phyloP scores from a whole-genome alignment of 2,888 invertebrate genomes.

The Caenorhabditis doughertyi region DNA sequence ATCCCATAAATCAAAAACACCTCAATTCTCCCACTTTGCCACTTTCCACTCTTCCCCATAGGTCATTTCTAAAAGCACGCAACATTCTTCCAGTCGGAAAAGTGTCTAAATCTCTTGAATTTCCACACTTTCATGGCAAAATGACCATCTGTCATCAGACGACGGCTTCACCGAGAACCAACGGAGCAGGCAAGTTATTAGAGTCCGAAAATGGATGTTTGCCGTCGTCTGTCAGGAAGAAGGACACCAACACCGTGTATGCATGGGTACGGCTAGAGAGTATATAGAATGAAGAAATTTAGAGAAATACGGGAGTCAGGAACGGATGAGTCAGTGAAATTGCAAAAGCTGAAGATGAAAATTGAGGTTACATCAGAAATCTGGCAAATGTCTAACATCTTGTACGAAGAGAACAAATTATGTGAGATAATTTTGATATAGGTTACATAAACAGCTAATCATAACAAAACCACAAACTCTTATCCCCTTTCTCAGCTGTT shows the following conservation, averaged over 20 bases:
- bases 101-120: slow-evolving; percentile 34
- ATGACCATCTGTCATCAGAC: slow-evolving; percentile 61
- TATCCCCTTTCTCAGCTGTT: too few relatives aligned
- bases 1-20: slow-evolving; percentile 35
- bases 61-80: slow-evolving; percentile 13
- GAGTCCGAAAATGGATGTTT: slow-evolving; percentile 62
- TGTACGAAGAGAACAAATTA: too few relatives aligned
- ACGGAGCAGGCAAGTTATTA: slow-evolving; percentile 51
- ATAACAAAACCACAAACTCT: too few relatives aligned
- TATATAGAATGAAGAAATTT: slow-evolving; percentile 25
- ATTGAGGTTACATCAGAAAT: not conserved
- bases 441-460: too few relatives aligned
- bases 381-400: too few relatives aligned
- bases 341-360: slow-evolving; percentile 43
- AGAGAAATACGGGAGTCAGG: slow-evolving; percentile 47
- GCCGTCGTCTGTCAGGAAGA: slow-evolving; percentile 60
- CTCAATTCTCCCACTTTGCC: not conserved
- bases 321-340: slow-evolving; percentile 41
- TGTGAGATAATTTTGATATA: too few relatives aligned
- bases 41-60: not conserved
- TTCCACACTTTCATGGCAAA: slow-evolving; percentile 1
- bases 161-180: slow-evolving; percentile 40
- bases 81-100: slow-evolving; percentile 50
- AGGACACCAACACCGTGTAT: slow-evolving; percentile 56
- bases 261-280: slow-evolving; percentile 54